These are phyloP conservation scores for Saccostrea glomerata DNA, from an alignment of 1,140 invertebrate species.

Conservation along the genomic window DNA sequence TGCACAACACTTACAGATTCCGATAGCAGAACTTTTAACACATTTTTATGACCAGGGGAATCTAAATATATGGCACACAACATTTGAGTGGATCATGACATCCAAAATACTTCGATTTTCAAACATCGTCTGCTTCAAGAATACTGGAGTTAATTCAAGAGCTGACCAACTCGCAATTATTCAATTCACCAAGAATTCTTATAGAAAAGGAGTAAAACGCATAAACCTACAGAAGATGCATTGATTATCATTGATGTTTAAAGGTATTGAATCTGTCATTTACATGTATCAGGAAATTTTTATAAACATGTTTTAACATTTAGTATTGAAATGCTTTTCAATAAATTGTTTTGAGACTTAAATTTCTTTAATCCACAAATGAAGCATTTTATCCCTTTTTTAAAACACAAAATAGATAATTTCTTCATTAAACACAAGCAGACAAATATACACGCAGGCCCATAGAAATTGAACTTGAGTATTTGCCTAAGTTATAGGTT, in stretches of 20 bases:
- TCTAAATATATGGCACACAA: neutral
- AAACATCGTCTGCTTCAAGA: neutral
- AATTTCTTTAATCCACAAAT: too few relatives aligned
- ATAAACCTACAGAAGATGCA: neutral
- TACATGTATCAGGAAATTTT: too few relatives aligned
- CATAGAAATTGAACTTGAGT: too few relatives aligned
- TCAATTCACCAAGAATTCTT: neutral
- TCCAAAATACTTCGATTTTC: neutral
- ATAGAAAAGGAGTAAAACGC: neutral
- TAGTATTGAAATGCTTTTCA: too few relatives aligned
- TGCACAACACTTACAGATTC: neutral
- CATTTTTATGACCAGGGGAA: neutral
- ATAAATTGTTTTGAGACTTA: too few relatives aligned
- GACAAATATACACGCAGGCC: too few relatives aligned
- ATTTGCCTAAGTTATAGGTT: too few relatives aligned
- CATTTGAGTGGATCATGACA: neutral
- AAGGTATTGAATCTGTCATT: neutral
- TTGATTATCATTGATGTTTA: neutral
- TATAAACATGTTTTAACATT: too few relatives aligned
- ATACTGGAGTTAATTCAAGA: neutral
- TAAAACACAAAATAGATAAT: too few relatives aligned
- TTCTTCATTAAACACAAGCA: too few relatives aligned
- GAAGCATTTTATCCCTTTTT: too few relatives aligned
- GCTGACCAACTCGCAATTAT: neutral
- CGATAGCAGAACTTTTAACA: neutral